Evolutionary conservation across 92 coral and sea anemone genomes (phyloP).

Genomic region (Parazoanthus swiftii): DNA sequence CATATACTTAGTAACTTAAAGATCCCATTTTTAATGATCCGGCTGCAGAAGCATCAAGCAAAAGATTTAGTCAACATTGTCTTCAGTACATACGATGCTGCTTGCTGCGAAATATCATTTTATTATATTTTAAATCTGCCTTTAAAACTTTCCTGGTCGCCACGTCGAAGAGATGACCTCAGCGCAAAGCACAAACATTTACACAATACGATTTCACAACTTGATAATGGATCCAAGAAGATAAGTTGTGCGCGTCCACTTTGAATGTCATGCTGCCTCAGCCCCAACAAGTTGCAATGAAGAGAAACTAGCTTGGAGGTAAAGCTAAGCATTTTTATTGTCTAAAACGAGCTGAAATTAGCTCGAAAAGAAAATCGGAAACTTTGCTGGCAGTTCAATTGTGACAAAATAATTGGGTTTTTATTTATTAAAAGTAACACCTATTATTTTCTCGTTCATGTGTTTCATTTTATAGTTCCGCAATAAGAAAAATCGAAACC

Average conservation of each 20-base stretch:
- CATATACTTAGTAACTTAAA: not conserved
- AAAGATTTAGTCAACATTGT: too few relatives aligned
- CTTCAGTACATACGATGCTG: too few relatives aligned
- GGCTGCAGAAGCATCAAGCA: too few relatives aligned
- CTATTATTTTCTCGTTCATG: not conserved
- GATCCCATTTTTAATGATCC: too few relatives aligned
- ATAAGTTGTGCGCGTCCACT: too few relatives aligned
- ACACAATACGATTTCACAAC: not conserved
- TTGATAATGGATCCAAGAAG: not conserved
- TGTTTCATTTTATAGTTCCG: not conserved
- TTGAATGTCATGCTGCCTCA: not conserved
- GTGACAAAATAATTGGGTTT: slow-evolving; percentile 23
- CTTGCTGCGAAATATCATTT: too few relatives aligned
- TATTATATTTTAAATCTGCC: too few relatives aligned
- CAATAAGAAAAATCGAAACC: not conserved
- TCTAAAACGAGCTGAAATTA: not conserved
- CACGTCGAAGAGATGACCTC: not conserved
- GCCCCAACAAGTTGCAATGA: not conserved
- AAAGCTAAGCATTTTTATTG: not conserved
- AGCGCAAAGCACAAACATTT: not conserved
- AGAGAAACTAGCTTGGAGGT: not conserved
- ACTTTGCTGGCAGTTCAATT: not conserved
- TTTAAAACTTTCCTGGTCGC: not conserved
- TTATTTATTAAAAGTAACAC: slow-evolving; percentile 3
- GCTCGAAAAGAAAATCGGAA: not conserved